Base-by-base conservation (phyloP, 2,797 vertebrate genomes). In the Emys orbicularis region DNA sequence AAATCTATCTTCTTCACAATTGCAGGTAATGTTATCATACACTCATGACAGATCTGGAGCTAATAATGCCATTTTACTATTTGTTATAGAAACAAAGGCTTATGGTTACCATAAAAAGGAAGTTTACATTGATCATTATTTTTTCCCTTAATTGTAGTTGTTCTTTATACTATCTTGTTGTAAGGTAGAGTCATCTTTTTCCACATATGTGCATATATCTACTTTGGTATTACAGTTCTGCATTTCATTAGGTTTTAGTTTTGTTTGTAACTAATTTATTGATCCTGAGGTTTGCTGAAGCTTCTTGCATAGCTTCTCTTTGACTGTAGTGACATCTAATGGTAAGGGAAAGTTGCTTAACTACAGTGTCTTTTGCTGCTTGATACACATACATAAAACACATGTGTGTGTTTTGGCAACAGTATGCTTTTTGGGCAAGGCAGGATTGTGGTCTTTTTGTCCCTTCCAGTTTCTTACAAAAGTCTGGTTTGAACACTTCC, bases 261-360 rank as follows among this genome's bases (percentile, higher is more conserved):
- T 47, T 49, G 27, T 8, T 68, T 53, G 25, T 95, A 87, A 92
- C 86, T 88, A 87, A 90, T 93, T 92, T 95, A 95, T 95, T 94
- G 88, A 96, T 95, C 84, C 90, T 50, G 56, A 93, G 86, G 12
- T 49, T 77, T 37, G 9, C 23, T 72, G 49, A 68, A 84, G 37
- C 74, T 96, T 74, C 47, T 8, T 90, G 44, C 86, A 41, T 8
- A 49, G 44, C 89, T 97, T 97, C 92, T 86, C 89, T 96, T 96
- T 92, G 95, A 94, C 89, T 97, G 90, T 92, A 81, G 96, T 97
- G 97, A 97, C 97, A 97, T 96, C 97, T 97, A 97, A 97, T 97
- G 97, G 97, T 92, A 96, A 96, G 83, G 95, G 90, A 96, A 96
- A 96, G 94, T 95, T 97, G 84, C 59, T 96, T 96, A 95, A 68